Conservation (phyloP, 2,797 vertebrate species). For the Acomys russatus region DNA sequence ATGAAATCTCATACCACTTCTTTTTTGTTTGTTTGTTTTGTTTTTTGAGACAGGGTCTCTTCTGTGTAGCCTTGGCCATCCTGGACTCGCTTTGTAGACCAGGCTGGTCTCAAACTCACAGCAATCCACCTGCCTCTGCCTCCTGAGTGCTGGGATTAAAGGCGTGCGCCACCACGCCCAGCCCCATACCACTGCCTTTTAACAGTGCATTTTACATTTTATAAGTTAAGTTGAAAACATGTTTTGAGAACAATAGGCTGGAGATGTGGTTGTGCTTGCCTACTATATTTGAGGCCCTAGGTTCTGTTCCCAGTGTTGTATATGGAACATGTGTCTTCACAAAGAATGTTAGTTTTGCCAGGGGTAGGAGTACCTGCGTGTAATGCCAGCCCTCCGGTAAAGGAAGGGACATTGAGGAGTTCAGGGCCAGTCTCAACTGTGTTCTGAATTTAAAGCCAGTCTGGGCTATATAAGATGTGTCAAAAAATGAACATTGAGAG, state of each 20-base stretch:
- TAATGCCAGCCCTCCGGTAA: not conserved
- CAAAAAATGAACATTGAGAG: not conserved
- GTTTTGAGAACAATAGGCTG: not conserved
- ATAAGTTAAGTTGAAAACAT: conserved; percentile 17
- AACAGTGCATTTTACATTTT: conserved; percentile 17
- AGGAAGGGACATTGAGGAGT: not conserved
- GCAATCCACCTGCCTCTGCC: too few relatives aligned
- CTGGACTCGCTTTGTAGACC: too few relatives aligned
- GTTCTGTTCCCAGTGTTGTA: not conserved
- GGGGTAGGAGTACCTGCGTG: not conserved
- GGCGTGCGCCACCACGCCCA: not conserved
- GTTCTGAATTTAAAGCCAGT: not conserved
- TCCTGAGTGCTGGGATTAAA: too few relatives aligned
- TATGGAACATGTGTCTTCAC: not conserved
- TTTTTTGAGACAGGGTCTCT: too few relatives aligned
- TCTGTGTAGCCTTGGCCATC: too few relatives aligned
- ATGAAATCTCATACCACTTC: not conserved
- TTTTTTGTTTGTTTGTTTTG: too few relatives aligned
- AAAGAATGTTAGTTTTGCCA: not conserved
- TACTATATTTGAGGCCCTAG: not conserved
- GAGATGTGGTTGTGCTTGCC: not conserved
- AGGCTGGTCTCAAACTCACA: too few relatives aligned
- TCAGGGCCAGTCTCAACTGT: not conserved
- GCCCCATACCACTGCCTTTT: conserved; percentile 21
- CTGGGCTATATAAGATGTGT: not conserved